Base-by-base conservation (phyloP, 2,113 vertebrate species). In the Oreotrochilus melanogaster region DNA sequence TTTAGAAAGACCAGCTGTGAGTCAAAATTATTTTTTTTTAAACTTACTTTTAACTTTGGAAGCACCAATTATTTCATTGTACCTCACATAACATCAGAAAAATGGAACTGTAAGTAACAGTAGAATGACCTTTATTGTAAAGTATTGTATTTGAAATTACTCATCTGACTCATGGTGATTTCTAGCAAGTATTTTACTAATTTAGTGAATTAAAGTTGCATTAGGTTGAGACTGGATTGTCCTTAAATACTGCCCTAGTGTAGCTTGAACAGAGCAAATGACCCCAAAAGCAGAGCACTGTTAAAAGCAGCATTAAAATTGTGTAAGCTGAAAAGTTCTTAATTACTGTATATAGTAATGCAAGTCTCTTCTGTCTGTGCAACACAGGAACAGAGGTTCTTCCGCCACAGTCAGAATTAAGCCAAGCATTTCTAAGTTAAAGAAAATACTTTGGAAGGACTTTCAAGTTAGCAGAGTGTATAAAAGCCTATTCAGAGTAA, bases 41-140 rank as follows among this genome's bases (percentile, higher is more conserved):
- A 89, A 93, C 12, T 61, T 18, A 65, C 28, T 92, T 78, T 72
- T 89, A 48, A 80, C 92, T 96, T 96, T 86, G 57, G 62, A 84
- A 93, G 33, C 18, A 85, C 28, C 16, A 75, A 80, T 96, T 90
- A 95, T 82, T 88, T 75, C n/a, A 28, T 70, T 83, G 23, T 86
- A 80, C 31, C 61, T 88, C 51, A 88, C 33, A 92, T 95, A 95
- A 86, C 24, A 51, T 60, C 39, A 57, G 28, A 56, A 96, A 96
- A 92, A 33, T 30, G 89, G 47, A 89, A 62, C 37, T 70, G 12
- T 58, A 84, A 75, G 33, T 88, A 86, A 31, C 30, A 56, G n/a
- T 85, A 92, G 95, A 94, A 94, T 92, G 93, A 75, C 18, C 35
- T 53, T 93, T 92, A 91, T 86, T 97, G 47, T 79, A 87, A 86